phyloP scores from a whole-genome alignment of 1,140 invertebrate species.

The Samia ricini region DNA sequence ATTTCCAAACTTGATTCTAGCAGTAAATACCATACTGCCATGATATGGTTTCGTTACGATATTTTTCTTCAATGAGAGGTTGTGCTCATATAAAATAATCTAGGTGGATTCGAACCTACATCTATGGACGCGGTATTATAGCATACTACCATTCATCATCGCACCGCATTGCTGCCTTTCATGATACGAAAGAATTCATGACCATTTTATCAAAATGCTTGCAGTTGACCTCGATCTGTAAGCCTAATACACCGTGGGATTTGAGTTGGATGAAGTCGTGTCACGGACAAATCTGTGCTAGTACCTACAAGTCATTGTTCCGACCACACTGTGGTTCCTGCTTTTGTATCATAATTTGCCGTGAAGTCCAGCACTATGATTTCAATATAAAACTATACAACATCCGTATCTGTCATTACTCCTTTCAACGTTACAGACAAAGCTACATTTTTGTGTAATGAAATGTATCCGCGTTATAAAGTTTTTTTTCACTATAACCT shows the following conservation, averaged over 20 bases:
- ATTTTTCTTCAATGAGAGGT: too few species aligned
- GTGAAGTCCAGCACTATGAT: constrained; percentile 66
- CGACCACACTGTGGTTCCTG: constrained; percentile 67
- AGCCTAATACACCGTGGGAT: constrained; percentile 33
- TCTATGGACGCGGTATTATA: too few species aligned
- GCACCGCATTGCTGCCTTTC: too few species aligned
- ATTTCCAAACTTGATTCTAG: too few species aligned
- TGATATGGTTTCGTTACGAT: too few species aligned
- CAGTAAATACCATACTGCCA: too few species aligned
- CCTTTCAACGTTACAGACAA: constrained; percentile 16
- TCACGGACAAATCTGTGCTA: constrained; percentile 51
- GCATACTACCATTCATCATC: too few species aligned
- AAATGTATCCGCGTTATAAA: constrained; percentile 51
- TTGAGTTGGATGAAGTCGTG: constrained; percentile 47
- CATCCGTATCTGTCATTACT: constrained; percentile 34
- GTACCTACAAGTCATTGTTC: constrained; percentile 60
- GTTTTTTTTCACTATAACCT: constrained; percentile 34
- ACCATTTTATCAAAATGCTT: not conserved
- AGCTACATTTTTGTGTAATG: constrained; percentile 31
- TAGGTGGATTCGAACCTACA: too few species aligned
- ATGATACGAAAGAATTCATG: too few species aligned
- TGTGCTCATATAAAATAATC: too few species aligned
- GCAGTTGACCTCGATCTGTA: constrained; percentile 48
- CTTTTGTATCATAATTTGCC: constrained; percentile 70
- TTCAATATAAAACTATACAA: constrained; percentile 64